Evolutionary conservation across 2,888 invertebrate genomes (phyloP).

Genomic region (Andrena fulva): DNA sequence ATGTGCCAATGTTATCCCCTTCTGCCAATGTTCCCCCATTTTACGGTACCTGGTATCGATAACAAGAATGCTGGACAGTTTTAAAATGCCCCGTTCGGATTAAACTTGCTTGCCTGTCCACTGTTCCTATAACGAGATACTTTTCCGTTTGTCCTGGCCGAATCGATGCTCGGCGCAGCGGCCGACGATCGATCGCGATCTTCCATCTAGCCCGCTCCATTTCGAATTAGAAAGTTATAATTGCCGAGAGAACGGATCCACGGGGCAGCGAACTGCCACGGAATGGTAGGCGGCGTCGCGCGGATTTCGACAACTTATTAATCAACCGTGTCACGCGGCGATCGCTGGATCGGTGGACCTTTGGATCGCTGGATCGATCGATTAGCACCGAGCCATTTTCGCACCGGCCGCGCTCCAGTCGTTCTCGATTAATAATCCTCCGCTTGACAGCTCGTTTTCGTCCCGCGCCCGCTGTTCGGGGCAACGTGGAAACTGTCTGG

Average conservation of each 20-base stretch:
- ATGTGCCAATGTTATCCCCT: too few relatives aligned
- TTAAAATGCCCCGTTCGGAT: too few relatives aligned
- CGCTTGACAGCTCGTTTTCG: neutral
- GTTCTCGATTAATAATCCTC: constrained; percentile 20
- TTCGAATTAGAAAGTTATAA: constrained; percentile 24
- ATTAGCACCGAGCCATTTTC: neutral
- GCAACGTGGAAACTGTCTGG: constrained; percentile 3
- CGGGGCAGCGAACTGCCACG: neutral
- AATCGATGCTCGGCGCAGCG: neutral
- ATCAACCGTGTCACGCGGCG: neutral
- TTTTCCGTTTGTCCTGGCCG: neutral
- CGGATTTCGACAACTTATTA: constrained; percentile 26
- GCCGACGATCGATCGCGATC: neutral
- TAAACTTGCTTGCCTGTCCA: too few relatives aligned
- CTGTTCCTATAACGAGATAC: neutral
- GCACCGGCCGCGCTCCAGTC: neutral
- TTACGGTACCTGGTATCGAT: too few relatives aligned
- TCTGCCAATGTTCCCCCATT: too few relatives aligned
- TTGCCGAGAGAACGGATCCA: constrained; percentile 1
- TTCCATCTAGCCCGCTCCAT: neutral
- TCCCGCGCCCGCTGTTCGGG: neutral
- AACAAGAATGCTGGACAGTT: too few relatives aligned
- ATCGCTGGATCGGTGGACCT: constrained; percentile 4
- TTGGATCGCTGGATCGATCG: neutral
- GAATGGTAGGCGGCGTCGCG: neutral